These are phyloP conservation scores for Phyllotreta striolata DNA, from an alignment of 2,888 invertebrate genomes.

Conservation along the genomic window DNA sequence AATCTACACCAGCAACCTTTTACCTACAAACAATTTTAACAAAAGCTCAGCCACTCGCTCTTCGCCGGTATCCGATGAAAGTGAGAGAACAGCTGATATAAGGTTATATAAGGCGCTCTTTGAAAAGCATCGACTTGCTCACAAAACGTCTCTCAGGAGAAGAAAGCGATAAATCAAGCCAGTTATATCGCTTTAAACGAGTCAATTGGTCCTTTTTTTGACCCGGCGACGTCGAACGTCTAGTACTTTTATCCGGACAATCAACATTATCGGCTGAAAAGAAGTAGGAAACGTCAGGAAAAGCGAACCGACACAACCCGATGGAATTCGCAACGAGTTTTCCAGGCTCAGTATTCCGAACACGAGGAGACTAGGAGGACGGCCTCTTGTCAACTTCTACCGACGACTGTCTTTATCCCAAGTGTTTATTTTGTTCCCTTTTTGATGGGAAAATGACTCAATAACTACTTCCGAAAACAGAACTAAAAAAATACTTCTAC, in stretches of 20 bases:
- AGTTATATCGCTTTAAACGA: conserved; percentile 45
- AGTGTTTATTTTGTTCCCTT: conserved; percentile 1
- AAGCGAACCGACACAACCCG: conserved; percentile 29
- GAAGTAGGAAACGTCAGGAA: conserved; percentile 28
- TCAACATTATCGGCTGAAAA: conserved; percentile 46
- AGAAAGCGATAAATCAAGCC: conserved; percentile 42
- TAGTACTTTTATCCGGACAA: conserved; percentile 50
- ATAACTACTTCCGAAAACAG: too few relatives aligned
- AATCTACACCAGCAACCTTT: conserved; percentile 2
- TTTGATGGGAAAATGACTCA: too few relatives aligned
- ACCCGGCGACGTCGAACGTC: conserved; percentile 45
- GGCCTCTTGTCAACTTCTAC: conserved; percentile 26
- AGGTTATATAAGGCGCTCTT: conserved; percentile 28
- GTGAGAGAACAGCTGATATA: conserved; percentile 32
- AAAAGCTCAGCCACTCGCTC: too few relatives aligned
- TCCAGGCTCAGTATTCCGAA: conserved; percentile 37
- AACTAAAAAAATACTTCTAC: too few relatives aligned
- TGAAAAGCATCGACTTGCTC: conserved; percentile 26
- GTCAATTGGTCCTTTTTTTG: conserved; percentile 43
- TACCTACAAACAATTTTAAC: conserved; percentile 27
- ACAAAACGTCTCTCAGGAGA: conserved; percentile 33
- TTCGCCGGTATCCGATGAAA: conserved; percentile 20
- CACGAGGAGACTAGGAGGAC: conserved; percentile 33
- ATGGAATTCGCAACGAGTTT: conserved; percentile 36
- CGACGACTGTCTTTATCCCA: conserved; percentile 19